These are phyloP conservation scores for Podarcis lilfordi DNA, from an alignment of 2,797 vertebrate genomes.

Conservation along the genomic window DNA sequence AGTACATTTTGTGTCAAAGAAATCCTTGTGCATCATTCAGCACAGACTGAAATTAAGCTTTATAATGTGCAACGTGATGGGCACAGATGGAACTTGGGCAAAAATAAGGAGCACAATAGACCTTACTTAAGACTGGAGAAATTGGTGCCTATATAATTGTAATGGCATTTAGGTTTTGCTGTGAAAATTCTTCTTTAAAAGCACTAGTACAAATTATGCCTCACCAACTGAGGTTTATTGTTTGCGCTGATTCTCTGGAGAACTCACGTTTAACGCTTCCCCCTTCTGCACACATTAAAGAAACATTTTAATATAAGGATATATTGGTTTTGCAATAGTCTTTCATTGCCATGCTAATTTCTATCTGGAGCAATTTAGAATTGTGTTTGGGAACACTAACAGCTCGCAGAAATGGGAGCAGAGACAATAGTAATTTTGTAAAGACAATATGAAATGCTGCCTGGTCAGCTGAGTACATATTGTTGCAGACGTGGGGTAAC, in stretches of 20 bases:
- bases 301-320: neutral
- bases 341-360: neutral
- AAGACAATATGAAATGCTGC: neutral
- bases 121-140: conserved; percentile 26
- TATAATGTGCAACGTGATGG: neutral
- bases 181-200: conserved; percentile 38
- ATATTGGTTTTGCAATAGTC: neutral
- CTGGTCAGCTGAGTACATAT: too few species aligned
- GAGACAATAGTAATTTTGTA: neutral
- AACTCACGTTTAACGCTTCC: conserved; percentile 41
- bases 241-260: conserved; percentile 35
- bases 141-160: conserved; percentile 2
- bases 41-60: neutral
- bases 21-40: conserved; percentile 1
- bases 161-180: neutral
- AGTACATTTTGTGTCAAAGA: neutral
- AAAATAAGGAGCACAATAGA: neutral
- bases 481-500: too few species aligned
- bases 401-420: neutral
- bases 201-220: conserved; percentile 30
- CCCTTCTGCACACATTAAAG: conserved; percentile 12
- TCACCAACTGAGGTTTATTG: conserved; percentile 45
- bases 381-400: neutral
- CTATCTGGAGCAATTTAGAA: neutral
- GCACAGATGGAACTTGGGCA: neutral